Evolutionary conservation across 92 coral and sea anemone species (phyloP).

Genomic region (Virgularia gustaviana): DNA sequence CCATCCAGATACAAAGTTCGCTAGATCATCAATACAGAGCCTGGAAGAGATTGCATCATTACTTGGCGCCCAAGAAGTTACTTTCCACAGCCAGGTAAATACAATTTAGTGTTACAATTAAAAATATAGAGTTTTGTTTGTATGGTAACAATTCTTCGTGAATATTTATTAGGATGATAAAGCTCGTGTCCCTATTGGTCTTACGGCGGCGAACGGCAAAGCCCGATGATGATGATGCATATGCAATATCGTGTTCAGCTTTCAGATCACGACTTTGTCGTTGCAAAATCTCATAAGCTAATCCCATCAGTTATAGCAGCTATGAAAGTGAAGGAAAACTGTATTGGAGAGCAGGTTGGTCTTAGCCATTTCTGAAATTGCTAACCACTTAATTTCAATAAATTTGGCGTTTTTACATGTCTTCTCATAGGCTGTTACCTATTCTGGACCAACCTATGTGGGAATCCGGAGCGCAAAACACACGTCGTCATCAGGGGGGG

Average conservation of each 20-base stretch:
- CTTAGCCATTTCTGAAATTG: not conserved
- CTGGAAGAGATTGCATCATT: conserved; percentile 6
- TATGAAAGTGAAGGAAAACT: conserved; percentile 12
- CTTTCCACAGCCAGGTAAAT: conserved; percentile 7
- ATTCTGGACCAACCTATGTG: not conserved
- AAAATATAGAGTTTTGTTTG: not conserved
- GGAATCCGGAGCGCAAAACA: not conserved
- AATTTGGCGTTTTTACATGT: not conserved
- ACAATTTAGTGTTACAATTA: not conserved
- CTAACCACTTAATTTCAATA: not conserved
- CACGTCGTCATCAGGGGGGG: not conserved
- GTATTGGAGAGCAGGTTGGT: conserved; percentile 7
- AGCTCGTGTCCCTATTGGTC: conserved; percentile 17
- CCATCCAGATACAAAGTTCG: conserved; percentile 7
- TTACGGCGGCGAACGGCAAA: conserved; percentile 14
- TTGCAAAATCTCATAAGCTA: conserved; percentile 16
- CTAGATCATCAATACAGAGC: not conserved
- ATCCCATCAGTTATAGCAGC: conserved; percentile 14
- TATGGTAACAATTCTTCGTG: not conserved
- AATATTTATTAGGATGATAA: conserved; percentile 10
- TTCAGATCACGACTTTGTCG: conserved; percentile 13
- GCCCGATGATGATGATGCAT: conserved; percentile 24
- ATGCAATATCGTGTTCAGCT: conserved; percentile 15
- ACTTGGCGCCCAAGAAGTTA: conserved; percentile 20
- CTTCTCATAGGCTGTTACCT: not conserved